Evolutionary conservation across 2,888 invertebrate species (phyloP), one percentile per base, ranked within the genome.

Genomic region (Diplolepis rosae): DNA sequence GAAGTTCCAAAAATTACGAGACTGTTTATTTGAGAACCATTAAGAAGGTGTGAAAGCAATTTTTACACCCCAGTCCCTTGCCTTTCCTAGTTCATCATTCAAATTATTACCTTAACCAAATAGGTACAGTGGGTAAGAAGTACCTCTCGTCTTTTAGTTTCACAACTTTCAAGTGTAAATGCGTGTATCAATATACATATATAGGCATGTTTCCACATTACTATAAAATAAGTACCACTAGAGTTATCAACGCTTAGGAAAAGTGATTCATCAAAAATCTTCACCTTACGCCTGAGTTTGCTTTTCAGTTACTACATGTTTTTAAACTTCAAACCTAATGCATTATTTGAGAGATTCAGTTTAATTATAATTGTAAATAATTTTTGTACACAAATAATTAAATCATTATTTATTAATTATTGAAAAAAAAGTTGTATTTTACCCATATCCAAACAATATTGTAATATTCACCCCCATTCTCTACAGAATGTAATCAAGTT

Each of bases 191-290:
- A 28, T n/a, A 13, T 52, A 6, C 27, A 52, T 48, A 11, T 48
- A 45, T 2, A 52, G 13, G 6, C 5, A 52, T 15, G 28, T 52
- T n/a, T 52, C 52, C n/a, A 28, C 28, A 52, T 28, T 52, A 61
- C 39, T 61, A 35, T 61, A 18, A 13, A 61, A 22, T 61, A 24
- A 24, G 35, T 61, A 22, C n/a, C 39, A n/a, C n/a, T 35, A 35
- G 35, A 61, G 24, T 52, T 61, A 61, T 61, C 39, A 61, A 39
- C 39, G 7, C 27, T 27, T 61, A 61, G 61, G 61, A 42, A 24
- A 61, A 39, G 15, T 61, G 22, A 22, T 39, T 39, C 22, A 61
- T 39, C 35, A 42, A 61, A 42, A 39, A 27, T 15, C 27, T 22
- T 61, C n/a, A 42, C 24, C 35, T 61, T 4, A 6, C 39, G 27